Evolutionary conservation across 2,113 vertebrate species (phyloP).

Genomic region (Hystrix cristata): DNA sequence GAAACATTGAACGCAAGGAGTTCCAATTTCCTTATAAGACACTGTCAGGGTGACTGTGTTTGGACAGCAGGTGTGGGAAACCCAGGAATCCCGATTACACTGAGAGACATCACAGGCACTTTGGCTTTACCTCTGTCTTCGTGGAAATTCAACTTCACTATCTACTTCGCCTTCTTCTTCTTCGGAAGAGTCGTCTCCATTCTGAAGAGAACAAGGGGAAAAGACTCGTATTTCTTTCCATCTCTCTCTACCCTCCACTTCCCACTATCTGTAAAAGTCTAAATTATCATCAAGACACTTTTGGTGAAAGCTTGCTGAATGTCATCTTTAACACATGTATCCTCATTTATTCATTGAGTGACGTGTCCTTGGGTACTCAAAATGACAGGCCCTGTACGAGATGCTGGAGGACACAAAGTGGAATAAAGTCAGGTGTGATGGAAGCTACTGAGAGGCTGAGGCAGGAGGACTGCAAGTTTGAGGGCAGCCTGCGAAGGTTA

Average conservation of each 20-base stretch:
- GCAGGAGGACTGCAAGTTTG: neutral
- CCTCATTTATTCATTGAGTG: conserved; percentile 17
- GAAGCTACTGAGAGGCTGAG: neutral
- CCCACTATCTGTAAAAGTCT: neutral
- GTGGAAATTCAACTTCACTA: conserved; percentile 99
- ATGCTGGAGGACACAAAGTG: neutral
- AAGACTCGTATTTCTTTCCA: neutral
- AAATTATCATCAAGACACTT: neutral
- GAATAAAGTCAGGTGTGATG: neutral
- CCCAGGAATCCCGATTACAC: neutral
- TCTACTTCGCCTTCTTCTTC: conserved; percentile 99
- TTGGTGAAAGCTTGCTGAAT: neutral
- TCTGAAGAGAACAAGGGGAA: conserved; percentile 87
- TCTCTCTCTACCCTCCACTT: neutral
- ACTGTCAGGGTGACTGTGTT: neutral
- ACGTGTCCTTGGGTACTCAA: neutral
- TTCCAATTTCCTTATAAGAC: neutral
- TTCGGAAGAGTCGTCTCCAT: conserved; percentile 97
- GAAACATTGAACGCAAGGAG: neutral
- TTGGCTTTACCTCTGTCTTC: conserved; percentile 95
- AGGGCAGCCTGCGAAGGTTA: neutral
- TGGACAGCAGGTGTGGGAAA: neutral
- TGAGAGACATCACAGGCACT: conserved; percentile 35
- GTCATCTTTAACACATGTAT: neutral
- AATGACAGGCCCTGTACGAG: neutral